Evolutionary conservation across 2,113 vertebrate genomes (phyloP).

Genomic region (Delphinus delphis): DNA sequence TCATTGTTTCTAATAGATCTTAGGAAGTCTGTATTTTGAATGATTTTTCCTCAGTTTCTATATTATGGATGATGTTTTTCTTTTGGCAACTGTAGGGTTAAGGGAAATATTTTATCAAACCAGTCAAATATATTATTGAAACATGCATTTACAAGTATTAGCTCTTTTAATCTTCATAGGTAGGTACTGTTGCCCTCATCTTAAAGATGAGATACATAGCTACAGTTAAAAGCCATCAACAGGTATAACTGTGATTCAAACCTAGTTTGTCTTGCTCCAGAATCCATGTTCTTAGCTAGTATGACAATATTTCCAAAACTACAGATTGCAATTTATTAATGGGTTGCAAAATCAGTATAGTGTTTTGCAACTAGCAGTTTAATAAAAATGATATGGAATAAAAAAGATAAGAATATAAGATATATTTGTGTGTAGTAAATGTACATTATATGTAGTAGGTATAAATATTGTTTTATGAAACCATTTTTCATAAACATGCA

Average conservation of each 20-base stretch:
- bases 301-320: not conserved
- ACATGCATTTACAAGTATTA: conserved; percentile 10
- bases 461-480: not conserved
- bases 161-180: conserved; percentile 10
- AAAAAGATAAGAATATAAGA: not conserved
- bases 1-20: conserved; percentile 33
- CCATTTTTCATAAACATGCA: not conserved
- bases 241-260: not conserved
- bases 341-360: not conserved
- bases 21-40: not conserved
- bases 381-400: not conserved
- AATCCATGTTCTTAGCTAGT: conserved; percentile 6
- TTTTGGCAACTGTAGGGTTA: not conserved
- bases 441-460: not conserved
- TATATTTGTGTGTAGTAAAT: not conserved
- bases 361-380: not conserved
- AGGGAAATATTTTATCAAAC: not conserved
- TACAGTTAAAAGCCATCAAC: not conserved
- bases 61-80: not conserved
- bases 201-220: not conserved
- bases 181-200: not conserved
- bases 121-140: not conserved
- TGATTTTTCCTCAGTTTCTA: not conserved
- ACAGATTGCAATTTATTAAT: not conserved
- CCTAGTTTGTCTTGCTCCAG: not conserved